Evolutionary conservation across 2,113 vertebrate genomes (phyloP).

Genomic region (Crotalus viridis): DNA sequence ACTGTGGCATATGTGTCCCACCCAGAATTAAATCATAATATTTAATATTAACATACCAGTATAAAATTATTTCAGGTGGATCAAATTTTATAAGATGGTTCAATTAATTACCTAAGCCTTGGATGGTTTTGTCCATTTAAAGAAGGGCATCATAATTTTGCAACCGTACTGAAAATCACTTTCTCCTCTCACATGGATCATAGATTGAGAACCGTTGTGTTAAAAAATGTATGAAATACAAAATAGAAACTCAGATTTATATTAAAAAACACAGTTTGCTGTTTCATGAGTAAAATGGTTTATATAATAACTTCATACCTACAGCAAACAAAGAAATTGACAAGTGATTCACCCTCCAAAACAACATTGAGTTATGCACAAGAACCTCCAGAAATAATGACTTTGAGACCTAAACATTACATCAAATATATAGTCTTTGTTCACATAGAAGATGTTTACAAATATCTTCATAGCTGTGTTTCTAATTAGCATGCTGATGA

Average conservation of each 20-base stretch:
- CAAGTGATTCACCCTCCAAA: background rate
- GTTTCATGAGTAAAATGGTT: background rate
- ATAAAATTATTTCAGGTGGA: background rate
- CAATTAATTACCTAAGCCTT: background rate
- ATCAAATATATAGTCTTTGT: background rate
- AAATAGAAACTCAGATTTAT: slow-evolving; percentile 1
- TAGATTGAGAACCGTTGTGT: background rate
- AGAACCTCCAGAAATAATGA: background rate
- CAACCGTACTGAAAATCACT: background rate
- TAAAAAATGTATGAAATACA: background rate
- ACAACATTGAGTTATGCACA: background rate
- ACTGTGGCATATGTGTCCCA: background rate
- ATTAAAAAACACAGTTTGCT: background rate
- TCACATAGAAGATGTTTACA: background rate
- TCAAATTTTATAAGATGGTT: background rate
- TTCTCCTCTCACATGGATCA: background rate
- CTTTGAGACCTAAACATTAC: background rate
- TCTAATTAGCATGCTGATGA: background rate
- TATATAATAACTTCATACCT: background rate
- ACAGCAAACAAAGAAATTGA: background rate
- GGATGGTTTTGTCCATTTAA: background rate
- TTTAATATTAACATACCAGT: background rate
- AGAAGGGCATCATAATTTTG: background rate
- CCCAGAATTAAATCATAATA: background rate
- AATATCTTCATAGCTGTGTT: background rate